These are phyloP conservation scores for Typhlichthys subterraneus DNA, from an alignment of 2,797 vertebrate genomes.

Conservation along the genomic window DNA sequence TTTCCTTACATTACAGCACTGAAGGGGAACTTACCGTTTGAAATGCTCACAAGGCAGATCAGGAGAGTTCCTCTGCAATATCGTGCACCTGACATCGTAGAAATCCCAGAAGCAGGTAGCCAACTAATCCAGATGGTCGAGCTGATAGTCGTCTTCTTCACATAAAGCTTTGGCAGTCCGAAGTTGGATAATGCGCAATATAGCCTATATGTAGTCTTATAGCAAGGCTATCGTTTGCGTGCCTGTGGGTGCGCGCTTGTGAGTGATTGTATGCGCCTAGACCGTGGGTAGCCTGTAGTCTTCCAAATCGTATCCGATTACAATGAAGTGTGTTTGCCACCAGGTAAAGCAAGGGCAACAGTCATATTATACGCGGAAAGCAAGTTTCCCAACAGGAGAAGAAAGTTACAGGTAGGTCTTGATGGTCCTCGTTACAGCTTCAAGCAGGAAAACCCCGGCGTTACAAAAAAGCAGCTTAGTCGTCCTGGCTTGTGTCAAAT, in stretches of 20 bases:
- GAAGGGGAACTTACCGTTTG: conserved; percentile 67
- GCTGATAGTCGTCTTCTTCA: conserved; percentile 26
- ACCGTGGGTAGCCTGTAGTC: conserved; percentile 20
- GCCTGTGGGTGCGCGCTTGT: background rate
- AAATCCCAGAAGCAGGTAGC: conserved; percentile 59
- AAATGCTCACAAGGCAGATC: conserved; percentile 66
- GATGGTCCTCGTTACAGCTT: background rate
- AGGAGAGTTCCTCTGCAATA: conserved; percentile 70
- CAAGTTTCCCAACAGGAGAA: conserved; percentile 13
- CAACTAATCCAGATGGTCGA: conserved; percentile 44
- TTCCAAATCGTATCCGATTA: conserved; percentile 27
- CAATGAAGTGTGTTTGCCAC: background rate
- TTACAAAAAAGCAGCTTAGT: conserved; percentile 11
- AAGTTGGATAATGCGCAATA: conserved; percentile 48
- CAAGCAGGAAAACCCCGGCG: conserved; percentile 3
- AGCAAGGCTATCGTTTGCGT: background rate
- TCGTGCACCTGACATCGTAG: conserved; percentile 75
- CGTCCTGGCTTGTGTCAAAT: conserved; percentile 21
- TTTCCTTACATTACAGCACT: too few relatives aligned
- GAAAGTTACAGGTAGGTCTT: conserved; percentile 65
- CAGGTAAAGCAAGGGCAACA: too few relatives aligned
- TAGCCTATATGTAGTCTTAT: background rate
- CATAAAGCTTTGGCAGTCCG: conserved; percentile 39
- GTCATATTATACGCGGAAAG: too few relatives aligned
- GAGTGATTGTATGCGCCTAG: conserved; percentile 19